Evolutionary conservation across 2,113 vertebrate genomes (phyloP).

Genomic region (Sarotherodon lohbergeri): DNA sequence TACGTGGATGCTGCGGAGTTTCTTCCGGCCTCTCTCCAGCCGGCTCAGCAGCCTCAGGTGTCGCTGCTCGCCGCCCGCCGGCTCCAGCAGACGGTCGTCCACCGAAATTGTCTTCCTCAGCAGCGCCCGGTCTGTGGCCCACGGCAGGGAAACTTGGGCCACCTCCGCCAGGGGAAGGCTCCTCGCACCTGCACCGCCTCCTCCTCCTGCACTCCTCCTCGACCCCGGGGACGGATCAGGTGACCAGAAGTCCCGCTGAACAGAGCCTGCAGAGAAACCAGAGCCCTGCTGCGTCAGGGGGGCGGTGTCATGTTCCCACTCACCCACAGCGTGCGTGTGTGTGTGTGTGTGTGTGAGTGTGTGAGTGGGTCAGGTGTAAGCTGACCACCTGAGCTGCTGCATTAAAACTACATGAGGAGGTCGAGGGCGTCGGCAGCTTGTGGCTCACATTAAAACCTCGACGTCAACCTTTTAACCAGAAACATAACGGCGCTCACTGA

Average conservation of each 20-base stretch:
- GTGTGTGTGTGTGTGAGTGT: not conserved
- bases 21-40: slow-evolving; percentile 68
- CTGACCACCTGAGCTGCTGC: slow-evolving; percentile 6
- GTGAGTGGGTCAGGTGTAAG: not conserved
- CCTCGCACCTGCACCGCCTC: not conserved
- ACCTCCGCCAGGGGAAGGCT: slow-evolving; percentile 35
- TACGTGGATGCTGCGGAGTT: slow-evolving; percentile 73
- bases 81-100: slow-evolving; percentile 73
- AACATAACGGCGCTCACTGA: not conserved
- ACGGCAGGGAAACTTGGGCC: not conserved
- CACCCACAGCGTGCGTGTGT: not conserved
- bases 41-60: slow-evolving; percentile 58
- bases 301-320: not conserved
- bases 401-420: slow-evolving; percentile 64
- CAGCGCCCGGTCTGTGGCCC: slow-evolving; percentile 57
- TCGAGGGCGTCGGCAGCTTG: not conserved
- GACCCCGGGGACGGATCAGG: slow-evolving; percentile 56
- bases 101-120: slow-evolving; percentile 75
- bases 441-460: not conserved
- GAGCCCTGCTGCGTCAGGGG: slow-evolving; percentile 18
- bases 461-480: not conserved
- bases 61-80: slow-evolving; percentile 53
- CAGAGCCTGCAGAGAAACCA: slow-evolving; percentile 82
- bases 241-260: slow-evolving; percentile 76
- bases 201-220: not conserved